Base-by-base conservation (phyloP, 2,888 invertebrate species). In the Chouioia cunea region DNA sequence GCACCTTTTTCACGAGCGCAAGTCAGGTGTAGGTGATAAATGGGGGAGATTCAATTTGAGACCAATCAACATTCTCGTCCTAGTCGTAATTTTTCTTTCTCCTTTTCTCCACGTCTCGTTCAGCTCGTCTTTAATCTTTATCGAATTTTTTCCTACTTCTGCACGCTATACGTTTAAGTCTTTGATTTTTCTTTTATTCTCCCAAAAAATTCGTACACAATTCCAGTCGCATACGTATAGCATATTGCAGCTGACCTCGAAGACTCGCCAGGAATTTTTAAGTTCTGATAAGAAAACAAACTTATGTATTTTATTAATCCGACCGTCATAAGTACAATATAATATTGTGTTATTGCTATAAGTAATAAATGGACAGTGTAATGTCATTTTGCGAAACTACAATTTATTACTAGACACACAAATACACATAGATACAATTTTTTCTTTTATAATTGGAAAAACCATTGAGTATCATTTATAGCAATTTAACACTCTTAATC, bases 21-120 rank as follows among this genome's bases (percentile, higher is more conserved):
- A 63, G 57, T 44, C 71, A 71, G 71, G 48, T 63, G 54, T 54
- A 78, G 82, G 81, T 83, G 83, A 83, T 83, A 80, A 82, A 83
- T 82, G 82, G 79, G 78, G 75, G 80, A 79, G 80, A 81, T 83
- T 83, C 82, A 83, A 83, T 83, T 83, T 83, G 80, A 80, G 82
- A 78, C 82, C 83, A 83, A 83, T 83, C 83, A 83, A 83, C 83
- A 83, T 83, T 83, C 82, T 80, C 80, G 81, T 82, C 79, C 76
- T 77, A 78, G 77, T 75, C 75, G 74, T 73, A 58, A 75, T 77
- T 76, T 76, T 72, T 64, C 75, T 72, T 56, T 74, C 77, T 69
- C 75, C 73, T 75, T 75, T 73, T 18, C 6, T 50, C 53, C 57
- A 12, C 56, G 59, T 63, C 64, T 54, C 63, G 50, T 70, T 63